Base-by-base conservation (phyloP, 2,888 invertebrate genomes). In the Celastrina argiolus region DNA sequence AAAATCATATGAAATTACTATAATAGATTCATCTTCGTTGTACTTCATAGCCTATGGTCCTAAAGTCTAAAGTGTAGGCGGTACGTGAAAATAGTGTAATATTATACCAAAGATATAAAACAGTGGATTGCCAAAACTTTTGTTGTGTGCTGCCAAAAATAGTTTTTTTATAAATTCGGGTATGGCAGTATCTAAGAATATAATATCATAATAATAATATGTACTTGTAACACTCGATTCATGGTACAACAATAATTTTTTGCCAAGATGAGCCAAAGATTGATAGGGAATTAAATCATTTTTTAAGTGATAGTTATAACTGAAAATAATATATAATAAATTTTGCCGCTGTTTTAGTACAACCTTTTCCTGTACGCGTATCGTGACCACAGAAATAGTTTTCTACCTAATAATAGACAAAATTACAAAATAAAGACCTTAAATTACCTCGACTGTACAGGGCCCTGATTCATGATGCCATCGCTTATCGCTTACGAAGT, bases 121-220 rank as follows among this genome's bases (percentile, higher is more conserved):
- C 58, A 58, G 31, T 58, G 28, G 58, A 58, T 58, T 58, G 58
- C 58, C 58, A 58, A 58, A 58, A 58, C 31, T 58, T 58, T 58
- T 31, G 28, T n/a, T 58, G 58, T 31, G n/a, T 1, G 58, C 31
- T 58, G 58, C 58, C 58, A 58, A 31, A 58, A n/a, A 16, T 2
- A 7, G n/a, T 28, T 58, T 58, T 31, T 58, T 8, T 31, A 16
- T 14, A 31, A 31, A 16, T 31, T 31, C 31, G 14, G 31, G 31
- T 31, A 58, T 16, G 31, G 7, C 8, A 16, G 31, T 16, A 58
- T 8, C 58, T 58, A 58, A 4, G 51, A 51, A 5, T 51, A 5
- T 14, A 18, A 51, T 51, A 51, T 51, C 10, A 10, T 5, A 22
- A 4, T 12, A 16, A 0, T 0, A n/a, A n/a, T 18, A 45, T 18